Percentiles rank a stretch among this genome's conserved stretches.
These are phyloP conservation scores for Cephus pulcher DNA, from an alignment of 2,888 invertebrate genomes.

Conservation along the genomic window DNA sequence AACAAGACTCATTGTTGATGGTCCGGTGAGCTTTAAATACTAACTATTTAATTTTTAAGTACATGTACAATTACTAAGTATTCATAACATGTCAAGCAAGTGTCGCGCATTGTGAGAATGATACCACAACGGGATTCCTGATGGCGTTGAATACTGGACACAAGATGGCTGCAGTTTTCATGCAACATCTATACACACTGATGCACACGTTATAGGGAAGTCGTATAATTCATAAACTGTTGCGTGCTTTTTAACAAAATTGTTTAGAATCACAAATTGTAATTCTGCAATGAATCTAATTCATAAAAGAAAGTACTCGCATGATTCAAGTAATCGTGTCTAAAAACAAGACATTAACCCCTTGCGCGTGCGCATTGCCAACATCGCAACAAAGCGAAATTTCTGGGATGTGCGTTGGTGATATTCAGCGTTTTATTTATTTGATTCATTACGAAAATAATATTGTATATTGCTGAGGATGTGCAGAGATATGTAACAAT, in stretches of 20 bases:
- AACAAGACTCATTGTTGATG: conserved; percentile 54
- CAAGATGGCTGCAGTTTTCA: background rate
- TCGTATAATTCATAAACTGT: background rate
- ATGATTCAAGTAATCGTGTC: background rate
- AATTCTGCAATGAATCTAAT: background rate
- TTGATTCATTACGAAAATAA: conserved; percentile 9
- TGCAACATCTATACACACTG: background rate
- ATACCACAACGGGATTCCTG: background rate
- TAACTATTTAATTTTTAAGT: background rate
- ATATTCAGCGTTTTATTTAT: conserved; percentile 19
- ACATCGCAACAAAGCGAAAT: conserved; percentile 26
- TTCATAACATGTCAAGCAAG: background rate
- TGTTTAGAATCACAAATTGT: background rate
- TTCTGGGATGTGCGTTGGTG: conserved; percentile 22
- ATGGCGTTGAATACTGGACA: background rate
- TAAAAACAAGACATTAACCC: background rate
- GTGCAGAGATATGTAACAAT: conserved; percentile 23
- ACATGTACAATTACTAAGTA: background rate
- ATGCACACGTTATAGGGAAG: background rate
- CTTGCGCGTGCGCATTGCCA: conserved; percentile 10
- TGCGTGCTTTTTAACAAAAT: background rate
- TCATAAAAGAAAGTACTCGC: background rate
- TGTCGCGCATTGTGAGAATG: background rate
- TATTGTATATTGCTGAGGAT: conserved; percentile 19
- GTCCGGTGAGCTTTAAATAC: background rate